Evolutionary conservation across 2,113 vertebrate genomes (phyloP).

Genomic region (Sakesphorus luctuosus): DNA sequence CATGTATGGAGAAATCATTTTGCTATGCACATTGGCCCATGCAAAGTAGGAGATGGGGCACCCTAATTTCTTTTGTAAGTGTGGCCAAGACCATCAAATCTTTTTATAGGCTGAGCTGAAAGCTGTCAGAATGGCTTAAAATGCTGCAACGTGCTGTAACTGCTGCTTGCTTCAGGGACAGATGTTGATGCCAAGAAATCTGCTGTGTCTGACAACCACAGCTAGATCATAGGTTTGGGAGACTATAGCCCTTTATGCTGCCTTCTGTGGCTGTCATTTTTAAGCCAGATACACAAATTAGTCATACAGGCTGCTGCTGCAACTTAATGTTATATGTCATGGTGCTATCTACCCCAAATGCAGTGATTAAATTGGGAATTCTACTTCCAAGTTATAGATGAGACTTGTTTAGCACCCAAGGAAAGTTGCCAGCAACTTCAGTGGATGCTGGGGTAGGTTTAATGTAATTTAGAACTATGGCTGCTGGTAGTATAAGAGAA

Average conservation of each 20-base stretch:
- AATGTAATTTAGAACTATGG: neutral
- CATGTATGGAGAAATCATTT: neutral
- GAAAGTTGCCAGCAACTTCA: neutral
- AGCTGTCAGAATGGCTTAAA: neutral
- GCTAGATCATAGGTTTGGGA: neutral
- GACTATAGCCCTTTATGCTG: neutral
- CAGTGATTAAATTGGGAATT: neutral
- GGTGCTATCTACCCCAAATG: neutral
- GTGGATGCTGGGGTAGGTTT: neutral
- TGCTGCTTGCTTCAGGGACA: slow-evolving; percentile 39
- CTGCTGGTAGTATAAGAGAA: neutral
- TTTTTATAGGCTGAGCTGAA: neutral
- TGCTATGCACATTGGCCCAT: neutral
- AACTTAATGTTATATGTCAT: neutral
- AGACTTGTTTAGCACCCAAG: neutral
- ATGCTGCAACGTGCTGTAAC: neutral
- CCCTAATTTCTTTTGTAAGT: neutral
- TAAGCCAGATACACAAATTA: neutral
- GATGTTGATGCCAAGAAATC: slow-evolving; percentile 33
- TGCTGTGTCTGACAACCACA: slow-evolving; percentile 33
- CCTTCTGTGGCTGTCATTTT: neutral
- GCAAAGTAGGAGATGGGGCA: neutral
- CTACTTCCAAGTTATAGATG: neutral
- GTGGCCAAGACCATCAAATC: neutral
- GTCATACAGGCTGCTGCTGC: neutral